A percentile compares a stretch with the other conserved stretches of the same genome.
These are phyloP conservation scores for Halcyon smyrnensis DNA, from an alignment of 2,797 vertebrate species.

Conservation along the genomic window DNA sequence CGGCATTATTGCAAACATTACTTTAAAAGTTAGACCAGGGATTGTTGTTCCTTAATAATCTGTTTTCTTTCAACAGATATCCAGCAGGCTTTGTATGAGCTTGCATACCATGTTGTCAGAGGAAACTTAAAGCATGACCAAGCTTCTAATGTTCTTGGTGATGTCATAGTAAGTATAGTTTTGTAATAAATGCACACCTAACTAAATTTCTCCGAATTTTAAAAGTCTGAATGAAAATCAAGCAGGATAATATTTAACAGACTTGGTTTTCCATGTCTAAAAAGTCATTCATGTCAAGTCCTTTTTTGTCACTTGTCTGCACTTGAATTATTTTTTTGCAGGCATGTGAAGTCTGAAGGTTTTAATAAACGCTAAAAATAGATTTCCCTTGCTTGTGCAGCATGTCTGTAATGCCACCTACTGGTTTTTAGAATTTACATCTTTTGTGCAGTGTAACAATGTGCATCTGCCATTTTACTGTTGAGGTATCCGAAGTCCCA, in stretches of 20 bases:
- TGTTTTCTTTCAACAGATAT: slow-evolving; percentile 84
- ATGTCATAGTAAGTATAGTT: slow-evolving; percentile 89
- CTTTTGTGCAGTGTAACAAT: neutral
- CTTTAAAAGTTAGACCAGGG: neutral
- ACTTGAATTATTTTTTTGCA: neutral
- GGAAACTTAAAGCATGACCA: slow-evolving; percentile 95
- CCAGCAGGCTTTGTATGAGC: slow-evolving; percentile 92
- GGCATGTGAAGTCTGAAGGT: neutral
- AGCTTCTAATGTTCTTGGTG: slow-evolving; percentile 88
- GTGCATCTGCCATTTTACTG: neutral
- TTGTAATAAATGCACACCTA: neutral
- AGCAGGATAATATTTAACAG: neutral
- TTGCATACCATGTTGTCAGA: slow-evolving; percentile 93
- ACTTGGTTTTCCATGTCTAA: neutral
- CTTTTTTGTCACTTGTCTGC: neutral
- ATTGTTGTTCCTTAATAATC: neutral
- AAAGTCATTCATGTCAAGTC: neutral
- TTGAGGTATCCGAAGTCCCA: neutral
- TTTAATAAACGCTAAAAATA: neutral
- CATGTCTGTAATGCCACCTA: slow-evolving; percentile 28
- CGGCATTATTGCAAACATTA: neutral
- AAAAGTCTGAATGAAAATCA: neutral
- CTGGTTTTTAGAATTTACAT: neutral
- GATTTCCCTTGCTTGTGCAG: neutral
- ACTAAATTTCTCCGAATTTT: neutral